These are phyloP conservation scores for Liposcelis brunnea DNA, from an alignment of 2,888 invertebrate genomes.

Conservation along the genomic window DNA sequence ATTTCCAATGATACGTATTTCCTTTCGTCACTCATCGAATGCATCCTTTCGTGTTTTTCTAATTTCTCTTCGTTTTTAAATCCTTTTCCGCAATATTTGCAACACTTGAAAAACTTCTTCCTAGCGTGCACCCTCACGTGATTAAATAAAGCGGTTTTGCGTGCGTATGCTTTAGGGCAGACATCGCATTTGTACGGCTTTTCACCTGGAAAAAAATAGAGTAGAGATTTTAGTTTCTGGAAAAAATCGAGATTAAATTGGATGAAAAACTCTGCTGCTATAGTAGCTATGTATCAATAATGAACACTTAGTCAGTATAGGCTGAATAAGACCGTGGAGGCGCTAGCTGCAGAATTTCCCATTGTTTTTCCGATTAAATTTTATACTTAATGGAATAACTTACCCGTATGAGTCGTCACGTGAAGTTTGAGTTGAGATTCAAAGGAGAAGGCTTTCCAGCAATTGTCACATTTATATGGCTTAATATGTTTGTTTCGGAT, in stretches of 20 bases:
- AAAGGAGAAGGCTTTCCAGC: slow-evolving; percentile 7
- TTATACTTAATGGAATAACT: not conserved
- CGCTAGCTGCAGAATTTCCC: too few relatives aligned
- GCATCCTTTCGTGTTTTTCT: slow-evolving; percentile 7
- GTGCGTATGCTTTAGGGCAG: slow-evolving; percentile 6
- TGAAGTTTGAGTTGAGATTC: slow-evolving; percentile 8
- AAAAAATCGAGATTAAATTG: not conserved
- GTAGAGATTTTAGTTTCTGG: too few relatives aligned
- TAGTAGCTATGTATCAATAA: too few relatives aligned
- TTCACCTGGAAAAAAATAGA: not conserved
- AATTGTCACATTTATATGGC: slow-evolving; percentile 7
- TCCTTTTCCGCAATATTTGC: slow-evolving; percentile 8
- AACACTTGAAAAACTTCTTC: slow-evolving; percentile 8
- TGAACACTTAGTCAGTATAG: too few relatives aligned
- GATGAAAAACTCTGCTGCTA: too few relatives aligned
- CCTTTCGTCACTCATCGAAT: slow-evolving; percentile 7
- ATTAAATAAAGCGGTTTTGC: slow-evolving; percentile 5
- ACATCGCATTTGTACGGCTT: slow-evolving; percentile 8
- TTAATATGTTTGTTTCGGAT: slow-evolving; percentile 8
- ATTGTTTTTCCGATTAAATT: too few relatives aligned
- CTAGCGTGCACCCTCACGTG: slow-evolving; percentile 5
- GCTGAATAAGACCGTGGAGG: not conserved
- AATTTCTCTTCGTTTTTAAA: slow-evolving; percentile 8
- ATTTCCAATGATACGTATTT: slow-evolving; percentile 8
- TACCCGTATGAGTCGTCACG: slow-evolving; percentile 5